Evolutionary conservation across 2,113 vertebrate genomes (phyloP).

Genomic region (Anoura caudifer): DNA sequence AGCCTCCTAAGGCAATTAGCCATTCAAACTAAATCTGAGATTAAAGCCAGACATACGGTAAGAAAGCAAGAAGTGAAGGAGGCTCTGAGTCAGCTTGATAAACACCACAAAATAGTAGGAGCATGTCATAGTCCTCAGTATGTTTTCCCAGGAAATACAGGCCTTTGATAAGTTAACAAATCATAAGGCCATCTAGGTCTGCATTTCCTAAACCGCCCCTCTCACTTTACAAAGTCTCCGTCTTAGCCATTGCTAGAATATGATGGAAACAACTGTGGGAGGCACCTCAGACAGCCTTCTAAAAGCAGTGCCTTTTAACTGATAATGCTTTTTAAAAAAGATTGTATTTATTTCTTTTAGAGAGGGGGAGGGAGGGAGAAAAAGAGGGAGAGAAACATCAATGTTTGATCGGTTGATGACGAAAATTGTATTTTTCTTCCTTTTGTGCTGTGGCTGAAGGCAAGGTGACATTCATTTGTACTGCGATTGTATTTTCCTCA

Average conservation of each 20-base stretch:
- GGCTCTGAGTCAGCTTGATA: not conserved
- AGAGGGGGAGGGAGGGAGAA: no score
- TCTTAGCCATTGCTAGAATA: not conserved
- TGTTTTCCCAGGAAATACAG: not conserved
- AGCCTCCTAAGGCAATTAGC: not conserved
- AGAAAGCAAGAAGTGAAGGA: not conserved
- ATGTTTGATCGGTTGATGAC: not conserved
- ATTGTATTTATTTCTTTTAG: no score
- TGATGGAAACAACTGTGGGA: not conserved
- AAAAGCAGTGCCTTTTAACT: not conserved
- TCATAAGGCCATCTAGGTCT: not conserved
- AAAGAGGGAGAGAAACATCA: no score
- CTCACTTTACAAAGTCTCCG: not conserved
- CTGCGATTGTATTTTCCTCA: conserved; percentile 31
- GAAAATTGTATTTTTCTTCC: not conserved
- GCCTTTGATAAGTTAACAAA: not conserved
- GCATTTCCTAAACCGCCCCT: not conserved
- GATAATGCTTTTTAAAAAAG: not conserved
- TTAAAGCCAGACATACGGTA: not conserved
- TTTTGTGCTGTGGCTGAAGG: not conserved
- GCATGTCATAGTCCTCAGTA: not conserved
- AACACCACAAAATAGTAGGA: not conserved
- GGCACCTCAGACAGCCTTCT: not conserved
- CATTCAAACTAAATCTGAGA: not conserved
- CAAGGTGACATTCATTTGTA: conserved; percentile 7